These are phyloP conservation scores for Montipora efflorescens DNA, from an alignment of 64 coral and sea anemone species.

Conservation along the genomic window DNA sequence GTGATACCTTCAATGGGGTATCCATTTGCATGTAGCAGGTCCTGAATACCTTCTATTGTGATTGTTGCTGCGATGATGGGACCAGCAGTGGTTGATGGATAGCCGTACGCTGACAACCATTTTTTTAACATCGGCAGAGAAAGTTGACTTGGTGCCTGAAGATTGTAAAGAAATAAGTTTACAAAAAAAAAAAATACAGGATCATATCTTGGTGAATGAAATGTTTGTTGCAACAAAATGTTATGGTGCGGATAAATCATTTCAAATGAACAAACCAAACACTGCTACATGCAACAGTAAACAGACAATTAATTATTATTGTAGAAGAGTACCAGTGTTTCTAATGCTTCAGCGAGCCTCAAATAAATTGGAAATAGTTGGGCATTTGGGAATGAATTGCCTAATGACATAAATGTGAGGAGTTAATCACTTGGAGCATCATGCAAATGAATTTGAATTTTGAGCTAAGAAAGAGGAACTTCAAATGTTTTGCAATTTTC, in stretches of 20 bases:
- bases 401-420: too few relatives aligned
- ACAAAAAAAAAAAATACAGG: not conserved
- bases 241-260: not conserved
- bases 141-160: constrained; percentile 31
- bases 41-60: constrained; percentile 94
- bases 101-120: constrained; percentile 37
- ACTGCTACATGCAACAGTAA: too few relatives aligned
- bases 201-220: not conserved
- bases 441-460: too few relatives aligned
- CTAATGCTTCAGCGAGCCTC: too few relatives aligned
- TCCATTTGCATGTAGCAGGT: constrained; percentile 76
- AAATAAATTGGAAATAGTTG: too few relatives aligned
- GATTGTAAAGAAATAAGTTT: not conserved
- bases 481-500: too few relatives aligned
- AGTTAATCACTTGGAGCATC: too few relatives aligned
- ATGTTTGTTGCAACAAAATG: not conserved
- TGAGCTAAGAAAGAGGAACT: too few relatives aligned
- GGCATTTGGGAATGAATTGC: too few relatives aligned
- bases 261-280: too few relatives aligned
- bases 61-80: constrained; percentile 91
- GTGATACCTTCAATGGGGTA: constrained; percentile 83
- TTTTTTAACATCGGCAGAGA: constrained; percentile 54
- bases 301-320: too few relatives aligned
- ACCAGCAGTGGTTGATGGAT: constrained; percentile 51
- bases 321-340: too few relatives aligned